Conservation (phyloP, 2,113 vertebrate species). For the Fregata magnificens region DNA sequence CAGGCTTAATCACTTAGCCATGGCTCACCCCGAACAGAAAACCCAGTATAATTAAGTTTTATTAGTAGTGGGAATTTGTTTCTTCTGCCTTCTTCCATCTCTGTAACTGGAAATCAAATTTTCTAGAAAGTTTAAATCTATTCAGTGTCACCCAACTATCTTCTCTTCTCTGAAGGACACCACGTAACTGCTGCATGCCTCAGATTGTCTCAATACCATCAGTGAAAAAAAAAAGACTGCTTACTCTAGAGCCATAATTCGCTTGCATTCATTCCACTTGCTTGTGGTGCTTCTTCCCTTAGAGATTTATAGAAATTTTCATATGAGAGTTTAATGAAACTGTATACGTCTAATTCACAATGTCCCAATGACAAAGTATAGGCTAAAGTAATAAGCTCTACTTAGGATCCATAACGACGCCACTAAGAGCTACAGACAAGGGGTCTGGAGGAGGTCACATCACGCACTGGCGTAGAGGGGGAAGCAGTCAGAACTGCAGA, state of each 20-base stretch:
- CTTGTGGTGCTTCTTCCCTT: not conserved
- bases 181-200: not conserved
- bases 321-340: not conserved
- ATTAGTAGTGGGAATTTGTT: not conserved
- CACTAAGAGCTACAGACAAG: too few species aligned
- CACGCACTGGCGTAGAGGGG: accelerated
- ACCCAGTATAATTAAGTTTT: not conserved
- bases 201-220: not conserved
- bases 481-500: not conserved
- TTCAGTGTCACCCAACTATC: not conserved
- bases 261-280: not conserved
- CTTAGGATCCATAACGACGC: not conserved
- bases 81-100: not conserved
- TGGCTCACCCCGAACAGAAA: not conserved
- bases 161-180: not conserved
- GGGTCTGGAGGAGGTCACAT: not conserved
- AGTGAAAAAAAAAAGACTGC: not conserved
- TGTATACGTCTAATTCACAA: not conserved
- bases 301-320: not conserved
- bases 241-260: not conserved
- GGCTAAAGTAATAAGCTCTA: not conserved
- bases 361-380: not conserved
- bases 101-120: not conserved
- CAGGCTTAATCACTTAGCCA: not conserved
- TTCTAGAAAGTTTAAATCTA: not conserved